Percentiles rank a stretch among this genome's conserved stretches.
Conservation (phyloP, 2,797 vertebrate species). For the Gadopsis bispinosus region DNA sequence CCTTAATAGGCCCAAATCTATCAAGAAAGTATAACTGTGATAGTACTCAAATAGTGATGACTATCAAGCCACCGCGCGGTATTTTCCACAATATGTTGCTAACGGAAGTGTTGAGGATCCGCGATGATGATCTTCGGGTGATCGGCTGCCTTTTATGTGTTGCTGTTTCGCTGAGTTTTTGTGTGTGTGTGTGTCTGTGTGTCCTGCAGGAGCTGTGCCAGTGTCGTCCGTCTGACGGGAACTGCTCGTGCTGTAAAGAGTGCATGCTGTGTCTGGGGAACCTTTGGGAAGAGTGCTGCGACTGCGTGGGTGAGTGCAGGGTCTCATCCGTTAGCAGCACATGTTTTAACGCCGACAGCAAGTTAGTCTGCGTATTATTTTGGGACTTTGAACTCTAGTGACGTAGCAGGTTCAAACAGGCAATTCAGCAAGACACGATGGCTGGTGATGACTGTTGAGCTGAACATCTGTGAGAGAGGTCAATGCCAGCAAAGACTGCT, state of each 20-base stretch:
- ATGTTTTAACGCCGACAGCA: slow-evolving; percentile 24
- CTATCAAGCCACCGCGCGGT: too few relatives aligned
- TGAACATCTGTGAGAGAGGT: slow-evolving; percentile 4
- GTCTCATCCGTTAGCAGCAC: not conserved
- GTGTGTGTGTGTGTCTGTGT: slow-evolving; percentile 40
- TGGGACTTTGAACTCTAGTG: not conserved
- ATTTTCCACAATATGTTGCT: too few relatives aligned
- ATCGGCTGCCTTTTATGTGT: not conserved
- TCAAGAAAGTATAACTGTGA: not conserved
- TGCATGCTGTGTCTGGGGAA: slow-evolving; percentile 98
- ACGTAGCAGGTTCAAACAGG: not conserved
- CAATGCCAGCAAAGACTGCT: not conserved
- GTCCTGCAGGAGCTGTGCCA: slow-evolving; percentile 94
- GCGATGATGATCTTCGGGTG: not conserved
- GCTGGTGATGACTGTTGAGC: not conserved
- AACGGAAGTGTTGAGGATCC: not conserved
- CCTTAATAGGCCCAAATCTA: not conserved
- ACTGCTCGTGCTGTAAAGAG: slow-evolving; percentile 98
- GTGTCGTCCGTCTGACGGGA: slow-evolving; percentile 94
- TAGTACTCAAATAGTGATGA: not conserved
- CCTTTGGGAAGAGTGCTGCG: slow-evolving; percentile 98
- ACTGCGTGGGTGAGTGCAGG: slow-evolving; percentile 94
- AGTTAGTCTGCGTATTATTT: slow-evolving; percentile 19
- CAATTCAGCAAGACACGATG: not conserved
- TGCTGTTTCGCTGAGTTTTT: slow-evolving; percentile 17